A percentile compares a stretch with the other conserved stretches of the same genome.
Conservation (phyloP, 2,113 vertebrate species). For the Oncorhynchus masou region DNA sequence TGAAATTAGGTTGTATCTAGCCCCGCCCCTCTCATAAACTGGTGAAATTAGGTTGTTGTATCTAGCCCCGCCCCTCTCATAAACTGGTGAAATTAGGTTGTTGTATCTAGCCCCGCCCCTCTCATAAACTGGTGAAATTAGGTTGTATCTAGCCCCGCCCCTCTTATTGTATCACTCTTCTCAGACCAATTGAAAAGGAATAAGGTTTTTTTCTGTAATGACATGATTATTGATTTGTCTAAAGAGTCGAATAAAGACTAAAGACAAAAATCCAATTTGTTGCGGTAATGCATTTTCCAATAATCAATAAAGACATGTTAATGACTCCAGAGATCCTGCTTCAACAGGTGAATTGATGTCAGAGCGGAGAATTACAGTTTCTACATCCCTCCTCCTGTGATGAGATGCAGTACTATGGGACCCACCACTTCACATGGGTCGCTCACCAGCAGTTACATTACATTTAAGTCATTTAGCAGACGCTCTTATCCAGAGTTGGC, state of each 20-base stretch:
- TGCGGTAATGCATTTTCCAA: constrained; percentile 79
- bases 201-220: not conserved
- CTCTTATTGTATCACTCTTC: too few relatives aligned
- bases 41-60: not conserved
- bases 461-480: too few relatives aligned
- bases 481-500: too few relatives aligned
- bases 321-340: constrained; percentile 81
- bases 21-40: not conserved
- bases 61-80: too few relatives aligned
- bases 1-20: too few relatives aligned
- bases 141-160: too few relatives aligned
- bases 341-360: constrained; percentile 82
- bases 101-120: too few relatives aligned
- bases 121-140: too few relatives aligned
- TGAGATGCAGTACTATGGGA: not conserved
- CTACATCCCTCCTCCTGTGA: constrained; percentile 3
- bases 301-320: constrained; percentile 82
- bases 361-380: constrained; percentile 3
- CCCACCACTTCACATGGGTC: too few relatives aligned
- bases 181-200: not conserved
- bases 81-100: too few relatives aligned
- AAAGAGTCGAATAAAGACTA: constrained; percentile 38
- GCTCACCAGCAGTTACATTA: constrained; percentile 24
- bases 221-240: not conserved
- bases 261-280: constrained; percentile 77